Conservation (phyloP, 2,888 invertebrate species). For the Thysanoteuthis rhombus region DNA sequence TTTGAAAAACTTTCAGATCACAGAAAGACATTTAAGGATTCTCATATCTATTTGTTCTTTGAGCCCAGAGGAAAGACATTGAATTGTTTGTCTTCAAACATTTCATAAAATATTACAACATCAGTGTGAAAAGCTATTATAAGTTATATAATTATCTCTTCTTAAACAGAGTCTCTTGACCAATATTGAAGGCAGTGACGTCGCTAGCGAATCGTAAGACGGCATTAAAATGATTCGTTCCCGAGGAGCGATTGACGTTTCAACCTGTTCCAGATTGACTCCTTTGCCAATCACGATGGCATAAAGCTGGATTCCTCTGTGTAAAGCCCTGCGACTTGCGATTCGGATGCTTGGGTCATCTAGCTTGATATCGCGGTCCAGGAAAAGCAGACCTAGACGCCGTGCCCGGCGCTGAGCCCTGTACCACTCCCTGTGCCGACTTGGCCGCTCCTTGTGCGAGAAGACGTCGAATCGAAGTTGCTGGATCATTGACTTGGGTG, state of each 20-base stretch:
- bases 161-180: conserved; percentile 12
- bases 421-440: too few species aligned
- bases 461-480: conserved; percentile 1
- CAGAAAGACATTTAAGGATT: too few species aligned
- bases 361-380: background rate
- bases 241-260: background rate
- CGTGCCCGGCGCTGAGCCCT: too few species aligned
- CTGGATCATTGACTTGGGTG: background rate
- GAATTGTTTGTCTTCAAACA: too few species aligned
- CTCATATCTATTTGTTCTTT: too few species aligned
- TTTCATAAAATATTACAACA: too few species aligned
- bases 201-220: background rate
- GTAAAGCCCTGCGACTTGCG: background rate
- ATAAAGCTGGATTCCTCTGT: background rate
- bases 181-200: background rate
- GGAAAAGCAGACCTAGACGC: background rate
- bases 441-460: too few species aligned
- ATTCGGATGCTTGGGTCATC: background rate
- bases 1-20: too few species aligned
- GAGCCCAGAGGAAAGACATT: too few species aligned
- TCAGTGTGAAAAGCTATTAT: background rate
- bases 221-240: background rate
- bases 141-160: background rate
- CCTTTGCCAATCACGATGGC: background rate
- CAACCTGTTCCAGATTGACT: background rate